A percentile compares a stretch with the other conserved stretches of the same genome.
phyloP scores from a whole-genome alignment of 2,113 vertebrate species.

The Rhea americana region DNA sequence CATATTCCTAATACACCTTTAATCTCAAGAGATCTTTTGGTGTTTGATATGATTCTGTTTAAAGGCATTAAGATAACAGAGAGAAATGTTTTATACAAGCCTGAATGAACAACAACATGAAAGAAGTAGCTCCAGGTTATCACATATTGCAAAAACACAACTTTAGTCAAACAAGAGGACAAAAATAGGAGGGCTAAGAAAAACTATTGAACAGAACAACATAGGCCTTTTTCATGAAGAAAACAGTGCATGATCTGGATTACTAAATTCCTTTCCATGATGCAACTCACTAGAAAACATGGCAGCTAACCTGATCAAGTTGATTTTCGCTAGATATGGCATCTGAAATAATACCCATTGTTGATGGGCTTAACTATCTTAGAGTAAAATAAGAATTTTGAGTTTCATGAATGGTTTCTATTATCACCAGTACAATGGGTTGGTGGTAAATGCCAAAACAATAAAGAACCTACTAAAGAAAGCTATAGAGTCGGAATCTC shows the following conservation, averaged over 20 bases:
- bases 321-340: background rate
- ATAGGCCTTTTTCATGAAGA: background rate
- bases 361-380: background rate
- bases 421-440: background rate
- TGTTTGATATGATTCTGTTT: background rate
- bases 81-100: background rate
- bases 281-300: background rate
- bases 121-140: background rate
- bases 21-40: background rate
- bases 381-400: background rate
- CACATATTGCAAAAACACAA: background rate
- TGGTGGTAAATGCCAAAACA: background rate
- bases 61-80: background rate
- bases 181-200: background rate
- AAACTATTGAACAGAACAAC: background rate
- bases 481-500: background rate
- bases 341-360: background rate
- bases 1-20: background rate
- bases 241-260: background rate
- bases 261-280: background rate
- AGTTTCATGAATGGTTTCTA: background rate
- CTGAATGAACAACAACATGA: background rate
- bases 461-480: background rate
- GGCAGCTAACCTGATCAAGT: background rate
- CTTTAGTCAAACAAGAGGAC: background rate